Conservation (phyloP, 2,797 vertebrate genomes). For the Gambelia wislizenii region DNA sequence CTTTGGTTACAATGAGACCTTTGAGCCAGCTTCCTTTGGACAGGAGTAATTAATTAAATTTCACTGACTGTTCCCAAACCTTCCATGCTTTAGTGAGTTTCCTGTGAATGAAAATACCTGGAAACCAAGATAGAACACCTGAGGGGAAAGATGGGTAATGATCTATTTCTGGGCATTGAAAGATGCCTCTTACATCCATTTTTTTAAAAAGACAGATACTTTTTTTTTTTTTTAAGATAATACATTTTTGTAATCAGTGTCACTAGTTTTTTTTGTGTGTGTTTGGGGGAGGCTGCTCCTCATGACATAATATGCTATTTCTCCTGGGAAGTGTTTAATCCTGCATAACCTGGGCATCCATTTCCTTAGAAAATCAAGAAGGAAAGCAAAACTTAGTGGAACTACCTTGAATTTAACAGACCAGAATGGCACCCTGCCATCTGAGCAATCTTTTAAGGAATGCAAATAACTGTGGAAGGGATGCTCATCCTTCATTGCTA, state of each 20-base stretch:
- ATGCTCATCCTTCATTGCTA: slow-evolving; percentile 66
- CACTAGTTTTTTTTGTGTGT: too few species aligned
- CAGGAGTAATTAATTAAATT: slow-evolving; percentile 71
- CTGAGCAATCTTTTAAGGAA: slow-evolving; percentile 51
- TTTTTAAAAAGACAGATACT: slow-evolving; percentile 8
- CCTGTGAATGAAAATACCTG: slow-evolving; percentile 59
- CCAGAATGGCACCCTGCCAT: slow-evolving; percentile 62
- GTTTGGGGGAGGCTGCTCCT: slow-evolving; percentile 42
- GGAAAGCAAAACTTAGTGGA: slow-evolving; percentile 29
- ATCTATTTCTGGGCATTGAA: slow-evolving; percentile 55
- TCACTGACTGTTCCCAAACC: slow-evolving; percentile 57
- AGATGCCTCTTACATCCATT: slow-evolving; percentile 46
- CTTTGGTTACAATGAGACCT: slow-evolving; percentile 60
- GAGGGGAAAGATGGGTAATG: slow-evolving; percentile 54
- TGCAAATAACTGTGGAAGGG: slow-evolving; percentile 63
- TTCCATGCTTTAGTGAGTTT: slow-evolving; percentile 66
- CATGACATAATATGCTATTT: slow-evolving; percentile 58
- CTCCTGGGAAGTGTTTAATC: slow-evolving; percentile 55
- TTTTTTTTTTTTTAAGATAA: not conserved
- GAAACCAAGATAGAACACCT: slow-evolving; percentile 58
- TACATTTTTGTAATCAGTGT: slow-evolving; percentile 45
- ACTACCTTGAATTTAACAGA: slow-evolving; percentile 48
- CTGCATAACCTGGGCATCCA: slow-evolving; percentile 51
- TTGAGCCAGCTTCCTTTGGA: slow-evolving; percentile 57
- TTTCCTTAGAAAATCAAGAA: slow-evolving; percentile 8